Base-by-base conservation (phyloP, 2,888 invertebrate species). In the Uloborus plumipes region DNA sequence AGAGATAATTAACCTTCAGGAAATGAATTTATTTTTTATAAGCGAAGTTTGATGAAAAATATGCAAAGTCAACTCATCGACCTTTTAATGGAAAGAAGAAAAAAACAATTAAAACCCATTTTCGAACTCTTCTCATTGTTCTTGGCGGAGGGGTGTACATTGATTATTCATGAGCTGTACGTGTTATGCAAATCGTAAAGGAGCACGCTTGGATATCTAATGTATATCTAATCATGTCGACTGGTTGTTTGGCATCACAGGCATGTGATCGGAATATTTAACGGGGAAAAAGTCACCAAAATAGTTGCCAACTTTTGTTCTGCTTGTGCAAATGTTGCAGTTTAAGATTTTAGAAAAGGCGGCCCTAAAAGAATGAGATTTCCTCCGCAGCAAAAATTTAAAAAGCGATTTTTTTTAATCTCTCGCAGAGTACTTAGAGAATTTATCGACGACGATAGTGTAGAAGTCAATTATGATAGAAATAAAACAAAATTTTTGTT, bases 11-110 rank as follows among this genome's bases (percentile, higher is more conserved):
- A 81, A 81, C 80, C 74, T 81, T 55, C 69, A 74, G 58, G 70
- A 81, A 81, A 74, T 55, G 20, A 58, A 22, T 69, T 62, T 50
- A 26, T 64, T 64, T 51, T 51, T 22, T 47, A 51, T 66, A 50
- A 18, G 26, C 58, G 62, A 31, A 70, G 74, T 81, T 75, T 81
- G 80, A 81, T 81, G 80, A 81, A 67, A 81, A 81, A 81, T 81
- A 81, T 81, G 80, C 80, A 81, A 81, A 81, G 80, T 81, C 79
- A 80, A 80, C 79, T 73, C 79, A 73, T 80, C 80, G 80, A 81
- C 74, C 78, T 70, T 81, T 81, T 74, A 81, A 70, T 55, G 74
- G 80, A 81, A 81, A 74, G 75, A 81, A 74, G 70, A 81, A 81
- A 64, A 81, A 81, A 81, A 74, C 80, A 81, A 81, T 81, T 81